These are phyloP conservation scores for Drosophila subpulchrella DNA, from an alignment of 1,140 invertebrate species.

Conservation along the genomic window DNA sequence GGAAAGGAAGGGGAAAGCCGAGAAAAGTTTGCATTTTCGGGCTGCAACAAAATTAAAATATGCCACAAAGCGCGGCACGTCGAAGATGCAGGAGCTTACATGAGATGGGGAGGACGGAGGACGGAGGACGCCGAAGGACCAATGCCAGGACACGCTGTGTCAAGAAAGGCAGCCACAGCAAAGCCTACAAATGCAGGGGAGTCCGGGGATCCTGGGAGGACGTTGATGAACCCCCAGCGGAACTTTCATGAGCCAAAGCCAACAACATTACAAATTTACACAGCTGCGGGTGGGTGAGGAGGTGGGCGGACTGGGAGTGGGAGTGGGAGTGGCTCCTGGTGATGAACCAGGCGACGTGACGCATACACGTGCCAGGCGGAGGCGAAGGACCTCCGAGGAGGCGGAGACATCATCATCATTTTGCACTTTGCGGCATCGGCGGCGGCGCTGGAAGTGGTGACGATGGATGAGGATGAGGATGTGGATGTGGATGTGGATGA, in stretches of 20 bases:
- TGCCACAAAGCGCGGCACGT: constrained; percentile 74
- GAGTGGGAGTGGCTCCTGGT: constrained; percentile 9
- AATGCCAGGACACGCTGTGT: constrained; percentile 43
- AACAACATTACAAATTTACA: constrained; percentile 64
- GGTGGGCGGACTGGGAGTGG: background rate
- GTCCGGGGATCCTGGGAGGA: constrained; percentile 1
- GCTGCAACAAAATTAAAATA: constrained; percentile 79
- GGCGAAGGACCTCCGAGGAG: constrained; percentile 7
- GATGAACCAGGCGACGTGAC: constrained; percentile 47
- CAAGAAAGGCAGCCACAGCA: constrained; percentile 73
- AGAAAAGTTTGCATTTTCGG: constrained; percentile 69
- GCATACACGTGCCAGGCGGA: constrained; percentile 52
- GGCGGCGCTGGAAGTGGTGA: constrained; percentile 6
- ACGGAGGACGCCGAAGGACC: constrained; percentile 4
- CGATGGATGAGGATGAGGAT: no score
- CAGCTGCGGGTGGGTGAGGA: constrained; percentile 18
- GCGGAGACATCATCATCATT: constrained; percentile 54
- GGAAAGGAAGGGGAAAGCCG: constrained; percentile 10
- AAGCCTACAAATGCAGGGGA: constrained; percentile 55
- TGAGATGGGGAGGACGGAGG: background rate
- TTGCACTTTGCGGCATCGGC: constrained; percentile 39
- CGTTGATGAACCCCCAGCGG: constrained; percentile 53
- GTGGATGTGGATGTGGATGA: background rate
- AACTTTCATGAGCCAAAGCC: constrained; percentile 56
- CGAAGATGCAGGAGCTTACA: constrained; percentile 61